These are phyloP conservation scores for Aurelia coerulea DNA, from an alignment of 30 jellyfish, hydroid and myxozoan species.

Conservation along the genomic window DNA sequence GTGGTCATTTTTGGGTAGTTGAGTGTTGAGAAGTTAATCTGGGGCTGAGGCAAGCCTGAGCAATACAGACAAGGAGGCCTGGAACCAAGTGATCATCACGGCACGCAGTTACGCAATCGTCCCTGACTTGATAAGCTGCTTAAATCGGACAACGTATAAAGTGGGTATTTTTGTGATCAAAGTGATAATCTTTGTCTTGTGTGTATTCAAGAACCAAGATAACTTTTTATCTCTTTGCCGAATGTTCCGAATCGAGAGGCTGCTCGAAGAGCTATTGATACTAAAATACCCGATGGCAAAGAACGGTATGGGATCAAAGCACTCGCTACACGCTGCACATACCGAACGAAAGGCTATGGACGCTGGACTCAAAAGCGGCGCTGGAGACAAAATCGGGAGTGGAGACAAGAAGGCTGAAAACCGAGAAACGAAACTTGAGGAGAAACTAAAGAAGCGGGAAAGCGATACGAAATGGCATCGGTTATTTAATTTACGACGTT, in stretches of 20 bases:
- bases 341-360: too few species aligned
- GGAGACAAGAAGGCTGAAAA: background rate
- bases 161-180: background rate
- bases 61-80: too few species aligned
- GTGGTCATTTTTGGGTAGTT: too few species aligned
- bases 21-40: too few species aligned
- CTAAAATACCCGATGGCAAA: conserved; percentile 26
- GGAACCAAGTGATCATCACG: too few species aligned
- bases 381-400: conserved; percentile 1
- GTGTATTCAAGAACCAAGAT: background rate
- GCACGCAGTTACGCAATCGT: too few species aligned
- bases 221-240: conserved; percentile 27
- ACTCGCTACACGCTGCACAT: conserved; percentile 1
- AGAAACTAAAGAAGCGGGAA: conserved; percentile 6
- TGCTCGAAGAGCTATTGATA: conserved; percentile 3
- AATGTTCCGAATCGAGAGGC: conserved; percentile 30
- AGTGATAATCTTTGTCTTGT: background rate
- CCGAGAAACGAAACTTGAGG: background rate
- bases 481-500: conserved; percentile 5
- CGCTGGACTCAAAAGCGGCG: background rate
- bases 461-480: conserved; percentile 29
- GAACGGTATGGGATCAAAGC: conserved; percentile 26
- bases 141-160: too few species aligned
- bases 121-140: too few species aligned
- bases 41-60: too few species aligned